These are phyloP conservation scores for Microcebus tavaratra DNA, from an alignment of 2,113 vertebrate genomes.

Conservation along the genomic window DNA sequence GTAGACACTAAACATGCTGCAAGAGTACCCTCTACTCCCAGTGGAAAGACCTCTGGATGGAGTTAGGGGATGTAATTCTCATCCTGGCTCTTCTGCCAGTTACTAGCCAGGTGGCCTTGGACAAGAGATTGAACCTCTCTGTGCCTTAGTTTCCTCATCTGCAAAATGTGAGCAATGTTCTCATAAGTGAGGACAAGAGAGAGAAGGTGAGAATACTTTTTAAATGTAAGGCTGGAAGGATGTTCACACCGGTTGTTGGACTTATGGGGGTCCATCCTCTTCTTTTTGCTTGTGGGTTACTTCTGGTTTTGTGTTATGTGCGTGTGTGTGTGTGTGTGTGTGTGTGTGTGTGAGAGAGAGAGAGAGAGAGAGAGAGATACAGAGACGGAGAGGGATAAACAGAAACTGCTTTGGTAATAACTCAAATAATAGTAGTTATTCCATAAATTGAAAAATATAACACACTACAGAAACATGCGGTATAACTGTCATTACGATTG, in stretches of 20 bases:
- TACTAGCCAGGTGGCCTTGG: background rate
- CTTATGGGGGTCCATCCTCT: background rate
- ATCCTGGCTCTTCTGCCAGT: background rate
- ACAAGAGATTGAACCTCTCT: background rate
- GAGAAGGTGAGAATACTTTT: background rate
- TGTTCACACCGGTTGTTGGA: background rate
- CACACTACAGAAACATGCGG: background rate
- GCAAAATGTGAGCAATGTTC: background rate
- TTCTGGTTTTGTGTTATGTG: background rate
- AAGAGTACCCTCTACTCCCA: background rate
- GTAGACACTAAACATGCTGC: background rate
- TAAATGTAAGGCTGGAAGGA: background rate
- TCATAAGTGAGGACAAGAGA: background rate
- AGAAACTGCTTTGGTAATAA: background rate
- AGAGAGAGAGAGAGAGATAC: background rate
- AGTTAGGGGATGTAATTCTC: background rate
- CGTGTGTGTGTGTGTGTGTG: background rate
- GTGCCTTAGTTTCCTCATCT: background rate
- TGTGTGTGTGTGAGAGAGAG: background rate
- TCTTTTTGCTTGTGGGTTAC: background rate
- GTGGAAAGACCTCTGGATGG: background rate
- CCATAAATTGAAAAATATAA: background rate
- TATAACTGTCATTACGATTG: background rate
- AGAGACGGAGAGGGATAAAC: background rate
- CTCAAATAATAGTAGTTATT: background rate